Percentiles rank a stretch among this genome's conserved stretches.
These are phyloP conservation scores for Elgaria multicarinata DNA, from an alignment of 2,113 vertebrate genomes.

Conservation along the genomic window DNA sequence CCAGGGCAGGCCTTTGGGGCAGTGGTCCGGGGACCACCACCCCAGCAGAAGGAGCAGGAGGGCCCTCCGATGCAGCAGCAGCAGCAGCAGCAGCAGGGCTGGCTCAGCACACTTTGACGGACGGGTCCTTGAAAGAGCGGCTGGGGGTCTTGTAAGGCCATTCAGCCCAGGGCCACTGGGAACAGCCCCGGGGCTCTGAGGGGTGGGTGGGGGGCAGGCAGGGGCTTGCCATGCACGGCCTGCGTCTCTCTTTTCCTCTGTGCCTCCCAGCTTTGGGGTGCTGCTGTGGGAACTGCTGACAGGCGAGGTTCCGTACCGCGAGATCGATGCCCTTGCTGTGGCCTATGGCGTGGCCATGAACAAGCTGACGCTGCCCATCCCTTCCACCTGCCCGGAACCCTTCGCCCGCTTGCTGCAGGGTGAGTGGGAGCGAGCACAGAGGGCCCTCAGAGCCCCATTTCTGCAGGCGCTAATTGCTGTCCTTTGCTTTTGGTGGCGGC, in stretches of 20 bases:
- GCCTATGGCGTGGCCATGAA: constrained; percentile 95
- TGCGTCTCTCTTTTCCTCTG: not conserved
- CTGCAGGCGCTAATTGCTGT: not conserved
- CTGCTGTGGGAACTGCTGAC: constrained; percentile 94
- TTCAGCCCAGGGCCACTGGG: not conserved
- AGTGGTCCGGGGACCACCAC: too few relatives aligned
- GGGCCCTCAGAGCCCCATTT: not conserved
- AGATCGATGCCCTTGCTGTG: constrained; percentile 90
- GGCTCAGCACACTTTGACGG: too few relatives aligned
- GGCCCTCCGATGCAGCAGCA: too few relatives aligned
- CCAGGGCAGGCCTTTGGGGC: not conserved
- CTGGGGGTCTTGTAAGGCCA: not conserved
- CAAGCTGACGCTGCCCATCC: constrained; percentile 90
- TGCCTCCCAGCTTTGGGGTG: constrained; percentile 85
- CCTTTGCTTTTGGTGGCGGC: not conserved
- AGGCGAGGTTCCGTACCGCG: constrained; percentile 91
- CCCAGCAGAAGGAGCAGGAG: too few relatives aligned
- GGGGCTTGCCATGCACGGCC: not conserved
- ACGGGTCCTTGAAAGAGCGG: too few relatives aligned
- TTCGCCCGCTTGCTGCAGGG: constrained; percentile 88
- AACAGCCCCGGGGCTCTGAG: not conserved
- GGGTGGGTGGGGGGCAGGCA: not conserved
- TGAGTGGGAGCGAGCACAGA: constrained; percentile 62
- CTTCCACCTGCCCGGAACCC: constrained; percentile 91
- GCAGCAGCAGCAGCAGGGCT: too few relatives aligned